These are phyloP conservation scores for Phaonia tiefii DNA, from an alignment of 2,888 invertebrate genomes.

Conservation along the genomic window DNA sequence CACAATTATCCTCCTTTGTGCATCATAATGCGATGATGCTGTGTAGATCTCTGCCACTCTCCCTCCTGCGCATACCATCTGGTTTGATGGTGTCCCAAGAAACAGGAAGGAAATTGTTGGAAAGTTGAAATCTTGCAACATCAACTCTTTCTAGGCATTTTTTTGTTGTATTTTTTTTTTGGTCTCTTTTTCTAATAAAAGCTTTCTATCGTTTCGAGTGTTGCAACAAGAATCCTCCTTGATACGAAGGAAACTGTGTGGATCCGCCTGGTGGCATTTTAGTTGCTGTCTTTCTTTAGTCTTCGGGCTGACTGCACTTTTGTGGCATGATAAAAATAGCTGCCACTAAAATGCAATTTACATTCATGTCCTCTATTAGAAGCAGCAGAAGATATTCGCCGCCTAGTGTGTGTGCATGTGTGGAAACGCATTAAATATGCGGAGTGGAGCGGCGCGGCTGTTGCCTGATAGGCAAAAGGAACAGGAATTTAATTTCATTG, in stretches of 20 bases:
- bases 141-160: slow-evolving; percentile 1
- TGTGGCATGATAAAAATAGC: slow-evolving; percentile 8
- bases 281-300: neutral
- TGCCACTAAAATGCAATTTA: slow-evolving; percentile 15
- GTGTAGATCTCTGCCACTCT: neutral
- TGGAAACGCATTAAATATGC: slow-evolving; percentile 35
- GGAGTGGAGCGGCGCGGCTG: too few relatives aligned
- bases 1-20: slow-evolving; percentile 29
- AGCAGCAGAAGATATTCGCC: neutral
- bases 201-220: neutral
- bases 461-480: slow-evolving; percentile 47
- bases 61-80: neutral
- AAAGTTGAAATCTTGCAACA: neutral
- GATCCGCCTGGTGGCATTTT: neutral
- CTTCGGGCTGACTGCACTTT: neutral
- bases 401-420: neutral
- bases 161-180: too few relatives aligned
- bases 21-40: neutral
- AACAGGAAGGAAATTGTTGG: slow-evolving; percentile 11
- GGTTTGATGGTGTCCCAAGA: neutral
- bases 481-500: slow-evolving; percentile 31
- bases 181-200: too few relatives aligned
- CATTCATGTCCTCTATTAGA: neutral
- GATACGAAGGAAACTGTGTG: neutral
- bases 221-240: neutral